phyloP scores from a whole-genome alignment of 2,113 vertebrate genomes.

The Lasiurus cinereus region DNA sequence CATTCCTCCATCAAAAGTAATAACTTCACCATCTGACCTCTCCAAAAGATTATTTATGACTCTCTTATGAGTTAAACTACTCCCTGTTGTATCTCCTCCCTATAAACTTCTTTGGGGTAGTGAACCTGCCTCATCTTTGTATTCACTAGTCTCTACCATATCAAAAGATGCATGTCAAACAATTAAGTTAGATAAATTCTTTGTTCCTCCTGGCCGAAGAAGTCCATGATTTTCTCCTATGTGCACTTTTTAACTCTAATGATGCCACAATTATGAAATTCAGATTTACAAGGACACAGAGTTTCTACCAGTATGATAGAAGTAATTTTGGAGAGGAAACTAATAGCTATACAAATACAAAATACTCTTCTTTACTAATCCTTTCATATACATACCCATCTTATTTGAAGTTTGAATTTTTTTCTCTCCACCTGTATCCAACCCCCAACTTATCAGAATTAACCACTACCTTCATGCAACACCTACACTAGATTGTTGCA shows the following conservation, averaged over 20 bases:
- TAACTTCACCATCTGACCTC: neutral
- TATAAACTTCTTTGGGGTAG: neutral
- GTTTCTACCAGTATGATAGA: neutral
- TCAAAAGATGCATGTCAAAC: neutral
- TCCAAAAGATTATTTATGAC: neutral
- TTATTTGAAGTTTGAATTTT: neutral
- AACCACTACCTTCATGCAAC: neutral
- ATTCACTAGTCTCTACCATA: neutral
- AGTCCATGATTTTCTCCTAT: neutral
- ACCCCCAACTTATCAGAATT: neutral
- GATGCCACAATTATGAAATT: conserved; percentile 11
- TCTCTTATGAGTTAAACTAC: neutral
- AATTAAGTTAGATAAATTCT: neutral
- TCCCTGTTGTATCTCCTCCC: neutral
- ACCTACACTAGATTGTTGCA: neutral
- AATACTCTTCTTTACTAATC: neutral
- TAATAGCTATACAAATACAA: neutral
- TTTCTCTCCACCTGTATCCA: neutral
- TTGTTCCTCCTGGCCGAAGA: neutral
- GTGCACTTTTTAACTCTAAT: neutral
- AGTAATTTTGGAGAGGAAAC: neutral
- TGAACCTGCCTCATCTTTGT: neutral
- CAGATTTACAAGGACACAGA: neutral
- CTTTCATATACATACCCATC: neutral
- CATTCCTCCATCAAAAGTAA: neutral